Base-by-base conservation (phyloP, 2,113 vertebrate genomes). In the Caloenas nicobarica region DNA sequence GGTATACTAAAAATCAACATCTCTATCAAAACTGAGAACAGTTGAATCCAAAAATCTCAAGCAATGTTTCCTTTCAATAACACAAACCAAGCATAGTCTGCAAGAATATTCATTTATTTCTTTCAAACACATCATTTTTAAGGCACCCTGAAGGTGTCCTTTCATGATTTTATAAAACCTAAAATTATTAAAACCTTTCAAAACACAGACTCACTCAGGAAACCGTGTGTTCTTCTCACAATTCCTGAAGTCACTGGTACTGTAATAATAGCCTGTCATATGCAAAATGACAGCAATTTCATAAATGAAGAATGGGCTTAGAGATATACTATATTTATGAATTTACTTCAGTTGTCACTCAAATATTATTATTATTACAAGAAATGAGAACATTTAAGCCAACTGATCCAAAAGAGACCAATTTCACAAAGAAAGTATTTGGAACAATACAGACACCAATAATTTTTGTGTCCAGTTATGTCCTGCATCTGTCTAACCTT, bases 261-360 rank as follows among this genome's bases (percentile, higher is more conserved):
- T 56, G 8, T 96, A 97, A 98, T 97, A 96, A 97, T 34, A 97
- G 92, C 91, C 81, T 98, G 98, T 93, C 97, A 97, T 9, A 91
- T 69, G 78, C 46, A 96, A 96, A 94, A 90, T 97, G 98, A 98
- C 95, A 97, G 97, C 94, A 96, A 94, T 91, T 98, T 96, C 79
- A 96, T 94, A 97, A 96, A 95, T 33, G 92, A 96, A 97, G 96
- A 97, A 96, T 88, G 53, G 71, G 69, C 88, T 97, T 97, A 93
- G 83, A 97, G 95, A 96, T 97, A 97, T 94, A 96, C 95, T 88
- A 65, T 92, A 96, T 96, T 97, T 98, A 97, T 95, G 94, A 97
- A 98, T 97, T 98, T 98, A 97, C 70, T 96, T 82, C n/a, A 74
- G 89, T 80, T 97, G 97, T 97, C 97, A 98, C 58, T 98, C 97